phyloP scores from a whole-genome alignment of 2,113 vertebrate species.

The Microcebus murinus region DNA sequence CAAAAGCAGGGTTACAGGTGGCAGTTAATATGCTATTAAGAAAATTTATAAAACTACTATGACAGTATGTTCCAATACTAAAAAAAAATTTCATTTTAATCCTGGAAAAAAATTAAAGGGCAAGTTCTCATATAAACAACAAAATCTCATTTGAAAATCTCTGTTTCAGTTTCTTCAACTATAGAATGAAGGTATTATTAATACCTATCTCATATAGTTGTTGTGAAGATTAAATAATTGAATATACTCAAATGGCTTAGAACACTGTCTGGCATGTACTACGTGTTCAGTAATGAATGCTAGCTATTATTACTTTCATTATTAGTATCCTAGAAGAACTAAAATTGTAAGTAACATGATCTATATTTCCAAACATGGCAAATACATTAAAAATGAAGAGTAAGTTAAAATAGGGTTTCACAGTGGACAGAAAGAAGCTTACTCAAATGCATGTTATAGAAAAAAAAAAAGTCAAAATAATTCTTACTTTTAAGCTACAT shows the following conservation, averaged over 20 bases:
- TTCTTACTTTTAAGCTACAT: not conserved
- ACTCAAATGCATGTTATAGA: not conserved
- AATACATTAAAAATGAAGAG: not conserved
- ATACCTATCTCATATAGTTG: not conserved
- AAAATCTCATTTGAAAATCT: conserved; percentile 39
- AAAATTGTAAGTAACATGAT: not conserved
- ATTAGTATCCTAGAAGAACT: not conserved
- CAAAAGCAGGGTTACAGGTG: not conserved
- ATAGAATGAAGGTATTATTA: not conserved
- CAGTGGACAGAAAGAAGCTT: not conserved
- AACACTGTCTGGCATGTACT: not conserved
- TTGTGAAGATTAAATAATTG: not conserved
- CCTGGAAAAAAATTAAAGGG: not conserved
- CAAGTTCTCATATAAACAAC: not conserved
- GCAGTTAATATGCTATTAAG: not conserved
- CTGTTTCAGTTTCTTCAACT: not conserved
- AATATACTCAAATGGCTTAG: not conserved
- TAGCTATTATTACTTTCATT: conserved; percentile 4
- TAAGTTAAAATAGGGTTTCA: not conserved
- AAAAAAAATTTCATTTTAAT: conserved; percentile 12
- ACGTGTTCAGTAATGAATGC: not conserved
- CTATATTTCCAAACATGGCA: not conserved
- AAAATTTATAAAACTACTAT: not conserved
- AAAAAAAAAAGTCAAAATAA: not conserved
- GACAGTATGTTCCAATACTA: not conserved